These are phyloP conservation scores for Trichogramma evanescens DNA, from an alignment of 2,888 invertebrate genomes.

Conservation along the genomic window DNA sequence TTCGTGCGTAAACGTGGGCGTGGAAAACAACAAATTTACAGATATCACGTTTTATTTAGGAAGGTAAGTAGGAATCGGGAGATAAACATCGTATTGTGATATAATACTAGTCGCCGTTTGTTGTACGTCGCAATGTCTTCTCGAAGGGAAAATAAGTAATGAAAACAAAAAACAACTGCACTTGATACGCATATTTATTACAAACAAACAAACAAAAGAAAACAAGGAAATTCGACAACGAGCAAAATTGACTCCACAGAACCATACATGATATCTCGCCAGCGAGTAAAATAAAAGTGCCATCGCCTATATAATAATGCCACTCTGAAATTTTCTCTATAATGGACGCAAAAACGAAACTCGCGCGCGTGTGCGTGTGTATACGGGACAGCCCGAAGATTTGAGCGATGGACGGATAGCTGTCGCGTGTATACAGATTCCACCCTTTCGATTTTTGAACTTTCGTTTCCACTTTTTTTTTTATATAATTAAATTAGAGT, in stretches of 20 bases:
- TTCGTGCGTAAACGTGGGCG: too few species aligned
- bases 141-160: too few species aligned
- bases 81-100: not conserved
- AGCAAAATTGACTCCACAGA: conserved; percentile 10
- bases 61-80: too few species aligned
- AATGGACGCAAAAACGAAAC: conserved; percentile 25
- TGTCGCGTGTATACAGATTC: conserved; percentile 19
- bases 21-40: too few species aligned
- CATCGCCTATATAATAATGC: conserved; percentile 1
- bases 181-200: too few species aligned
- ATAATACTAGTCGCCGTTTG: conserved; percentile 20
- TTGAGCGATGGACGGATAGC: conserved; percentile 39
- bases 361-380: conserved; percentile 30
- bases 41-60: too few species aligned
- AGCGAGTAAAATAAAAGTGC: conserved; percentile 29
- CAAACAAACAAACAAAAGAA: not conserved
- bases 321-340: conserved; percentile 23
- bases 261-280: conserved; percentile 30
- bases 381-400: conserved; percentile 32
- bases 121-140: not conserved
- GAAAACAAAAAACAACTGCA: too few species aligned
- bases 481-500: too few species aligned
- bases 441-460: too few species aligned
- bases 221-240: not conserved
- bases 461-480: too few species aligned